These are phyloP conservation scores for Catharus bicknelli DNA, from an alignment of 2,113 vertebrate genomes.

Conservation along the genomic window DNA sequence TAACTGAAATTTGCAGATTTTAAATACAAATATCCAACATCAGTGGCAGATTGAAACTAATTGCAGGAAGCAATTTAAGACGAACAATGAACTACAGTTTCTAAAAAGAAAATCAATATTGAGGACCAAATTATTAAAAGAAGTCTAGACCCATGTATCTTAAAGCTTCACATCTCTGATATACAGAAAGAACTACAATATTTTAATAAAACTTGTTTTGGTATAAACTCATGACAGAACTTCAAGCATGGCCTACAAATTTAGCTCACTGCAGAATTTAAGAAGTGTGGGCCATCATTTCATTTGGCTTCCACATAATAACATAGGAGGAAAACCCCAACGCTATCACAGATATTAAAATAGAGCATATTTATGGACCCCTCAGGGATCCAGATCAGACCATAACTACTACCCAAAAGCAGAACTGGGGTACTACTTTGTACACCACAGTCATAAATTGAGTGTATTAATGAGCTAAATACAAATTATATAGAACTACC, in stretches of 20 bases:
- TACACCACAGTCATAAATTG: fast-evolving
- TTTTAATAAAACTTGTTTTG: background rate
- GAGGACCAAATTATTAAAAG: background rate
- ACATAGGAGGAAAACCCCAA: background rate
- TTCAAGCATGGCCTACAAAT: background rate
- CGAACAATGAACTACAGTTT: background rate
- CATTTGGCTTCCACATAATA: background rate
- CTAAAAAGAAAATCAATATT: background rate
- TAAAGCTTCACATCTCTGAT: background rate
- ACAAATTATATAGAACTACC: background rate
- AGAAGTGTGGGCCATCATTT: fast-evolving
- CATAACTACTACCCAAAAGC: background rate
- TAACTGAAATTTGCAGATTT: background rate
- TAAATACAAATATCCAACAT: background rate
- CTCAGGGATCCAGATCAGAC: background rate
- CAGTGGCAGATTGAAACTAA: background rate
- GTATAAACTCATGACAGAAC: background rate
- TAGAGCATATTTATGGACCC: background rate
- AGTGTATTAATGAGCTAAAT: background rate
- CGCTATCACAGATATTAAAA: background rate
- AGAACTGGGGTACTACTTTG: background rate
- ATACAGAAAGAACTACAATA: background rate
- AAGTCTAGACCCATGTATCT: background rate
- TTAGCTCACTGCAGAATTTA: background rate
- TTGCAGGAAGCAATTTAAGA: background rate